Evolutionary conservation across 2,797 vertebrate species (phyloP), one percentile per base, ranked within the genome.

Genomic region (Alcedo atthis): DNA sequence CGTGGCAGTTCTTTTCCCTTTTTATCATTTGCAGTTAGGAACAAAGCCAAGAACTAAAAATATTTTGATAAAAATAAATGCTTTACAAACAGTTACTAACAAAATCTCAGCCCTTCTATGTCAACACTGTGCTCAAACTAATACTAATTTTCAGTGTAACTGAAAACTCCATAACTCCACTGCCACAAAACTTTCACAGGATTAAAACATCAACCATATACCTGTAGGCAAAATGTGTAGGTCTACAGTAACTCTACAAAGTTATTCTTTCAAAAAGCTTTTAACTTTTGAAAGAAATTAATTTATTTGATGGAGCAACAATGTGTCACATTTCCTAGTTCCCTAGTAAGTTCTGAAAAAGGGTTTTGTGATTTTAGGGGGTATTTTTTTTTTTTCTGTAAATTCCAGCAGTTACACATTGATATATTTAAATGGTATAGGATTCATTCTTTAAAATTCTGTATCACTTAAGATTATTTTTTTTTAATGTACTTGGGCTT

Each of bases 21-120:
- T 62, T 92, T 92, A 81, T 67, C 77, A 85, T 93, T 80, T 96
- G 93, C 42, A 86, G 30, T 75, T 79, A 87, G 95, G 84, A 96
- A 85, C 1, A 1, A 87, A 0, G 74, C 91, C 96, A 93, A 82
- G 14, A 74, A 45, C 88, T 96, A 97, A 96, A 97, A 96, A 96
- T 96, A 97, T 67, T 93, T 90, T 80, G 40, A 68, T 86, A 69
- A 94, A 93, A 96, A 90, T 95, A 97, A 94, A 93, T 61, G 30
- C 73, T 92, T 76, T 75, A 70, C 51, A 91, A 93, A 84, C 58
- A 80, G 87, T 93, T 89, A 77, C 87, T 95, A 96, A 92, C 33
- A 92, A 91, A 96, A 95, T 96, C 66, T 87, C 57, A 92, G 90
- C 15, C 75, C 26, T 66, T 54, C 63, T 25, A 24, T 11, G 89